Conservation (phyloP, 2,797 vertebrate species). For the Enteromius argenteus region DNA sequence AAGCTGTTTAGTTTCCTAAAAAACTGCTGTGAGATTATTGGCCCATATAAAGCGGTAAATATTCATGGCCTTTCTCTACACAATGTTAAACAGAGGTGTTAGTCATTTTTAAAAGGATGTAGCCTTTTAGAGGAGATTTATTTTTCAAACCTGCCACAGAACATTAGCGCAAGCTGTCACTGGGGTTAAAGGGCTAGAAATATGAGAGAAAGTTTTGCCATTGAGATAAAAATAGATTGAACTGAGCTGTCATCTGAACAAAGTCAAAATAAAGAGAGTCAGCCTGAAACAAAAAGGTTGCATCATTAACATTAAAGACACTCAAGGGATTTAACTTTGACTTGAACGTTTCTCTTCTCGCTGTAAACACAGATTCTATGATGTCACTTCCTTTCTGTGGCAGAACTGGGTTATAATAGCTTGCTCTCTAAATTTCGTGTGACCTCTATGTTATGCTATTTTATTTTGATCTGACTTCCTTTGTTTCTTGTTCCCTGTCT, state of each 20-base stretch:
- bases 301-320: slow-evolving; percentile 32
- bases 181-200: slow-evolving; percentile 36
- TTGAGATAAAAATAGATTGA: slow-evolving; percentile 39
- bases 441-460: slow-evolving; percentile 35
- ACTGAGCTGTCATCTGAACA: slow-evolving; percentile 4
- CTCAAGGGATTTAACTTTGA: not conserved
- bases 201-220: slow-evolving; percentile 24
- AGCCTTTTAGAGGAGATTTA: slow-evolving; percentile 25
- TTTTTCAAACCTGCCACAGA: slow-evolving; percentile 29
- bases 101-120: slow-evolving; percentile 32
- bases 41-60: not conserved
- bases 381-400: slow-evolving; percentile 40
- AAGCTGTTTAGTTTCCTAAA: not conserved
- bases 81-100: slow-evolving; percentile 36
- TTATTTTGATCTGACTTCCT: slow-evolving; percentile 37
- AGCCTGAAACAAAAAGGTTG: slow-evolving; percentile 19
- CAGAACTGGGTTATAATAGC: slow-evolving; percentile 47
- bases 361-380: slow-evolving; percentile 27
- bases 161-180: slow-evolving; percentile 37
- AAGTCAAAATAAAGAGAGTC: slow-evolving; percentile 44
- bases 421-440: slow-evolving; percentile 45
- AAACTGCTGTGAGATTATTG: slow-evolving; percentile 14
- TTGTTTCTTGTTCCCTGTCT: slow-evolving; percentile 28
- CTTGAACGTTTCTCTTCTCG: not conserved
- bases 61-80: not conserved